These are phyloP conservation scores for Pseudoatta argentina DNA, from an alignment of 1,140 invertebrate genomes.

Conservation along the genomic window DNA sequence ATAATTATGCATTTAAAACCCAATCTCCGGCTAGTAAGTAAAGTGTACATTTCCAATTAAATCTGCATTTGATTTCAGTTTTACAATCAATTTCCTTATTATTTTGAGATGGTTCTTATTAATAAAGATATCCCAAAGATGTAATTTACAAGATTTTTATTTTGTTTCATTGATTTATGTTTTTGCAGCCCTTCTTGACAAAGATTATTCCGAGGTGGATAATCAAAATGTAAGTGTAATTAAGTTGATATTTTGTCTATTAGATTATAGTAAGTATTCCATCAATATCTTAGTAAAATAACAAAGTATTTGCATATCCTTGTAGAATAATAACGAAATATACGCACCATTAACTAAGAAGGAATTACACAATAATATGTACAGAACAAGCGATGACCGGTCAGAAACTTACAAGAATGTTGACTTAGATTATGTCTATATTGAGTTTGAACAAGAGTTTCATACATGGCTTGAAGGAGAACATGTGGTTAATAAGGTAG, in stretches of 20 bases:
- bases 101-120: background rate
- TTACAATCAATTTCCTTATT: background rate
- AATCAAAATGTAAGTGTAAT: constrained; percentile 56
- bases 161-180: background rate
- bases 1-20: constrained; percentile 87
- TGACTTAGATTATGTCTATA: constrained; percentile 90
- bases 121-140: background rate
- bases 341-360: constrained; percentile 83
- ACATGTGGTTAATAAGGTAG: constrained; percentile 79
- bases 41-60: background rate
- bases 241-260: background rate
- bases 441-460: constrained; percentile 88
- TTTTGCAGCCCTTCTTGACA: constrained; percentile 13
- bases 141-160: background rate
- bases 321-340: constrained; percentile 73
- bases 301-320: constrained; percentile 66
- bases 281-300: constrained; percentile 54
- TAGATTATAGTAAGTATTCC: background rate
- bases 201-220: constrained; percentile 25
- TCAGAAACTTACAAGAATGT: constrained; percentile 87
- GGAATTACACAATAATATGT: constrained; percentile 74
- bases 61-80: background rate
- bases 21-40: constrained; percentile 70
- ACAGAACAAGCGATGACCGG: constrained; percentile 78
- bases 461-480: constrained; percentile 80